These are phyloP conservation scores for Xylota segnis DNA, from an alignment of 2,888 invertebrate genomes.

Conservation along the genomic window DNA sequence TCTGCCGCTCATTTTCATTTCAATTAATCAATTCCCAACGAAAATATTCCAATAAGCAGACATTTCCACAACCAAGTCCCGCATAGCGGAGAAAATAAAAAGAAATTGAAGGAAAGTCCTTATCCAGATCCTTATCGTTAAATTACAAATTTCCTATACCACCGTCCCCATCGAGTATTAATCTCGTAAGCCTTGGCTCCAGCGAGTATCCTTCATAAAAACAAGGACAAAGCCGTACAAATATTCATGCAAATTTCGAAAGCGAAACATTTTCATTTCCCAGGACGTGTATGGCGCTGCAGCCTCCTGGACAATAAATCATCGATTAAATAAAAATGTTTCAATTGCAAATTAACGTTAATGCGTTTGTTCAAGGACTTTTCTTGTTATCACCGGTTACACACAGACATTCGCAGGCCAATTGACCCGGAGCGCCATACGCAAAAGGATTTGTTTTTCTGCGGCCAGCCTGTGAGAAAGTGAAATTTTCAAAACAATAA, in stretches of 20 bases:
- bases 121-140: constrained; percentile 8
- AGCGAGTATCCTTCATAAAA: constrained; percentile 14
- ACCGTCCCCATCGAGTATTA: constrained; percentile 33
- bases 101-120: constrained; percentile 14
- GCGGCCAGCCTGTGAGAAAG: constrained; percentile 45
- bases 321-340: constrained; percentile 40
- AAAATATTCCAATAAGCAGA: constrained; percentile 38
- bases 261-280: neutral
- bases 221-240: neutral
- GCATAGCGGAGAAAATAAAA: neutral
- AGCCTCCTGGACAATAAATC: constrained; percentile 34
- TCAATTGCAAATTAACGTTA: constrained; percentile 21
- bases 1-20: neutral
- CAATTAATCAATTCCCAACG: constrained; percentile 47
- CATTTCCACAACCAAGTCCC: constrained; percentile 1
- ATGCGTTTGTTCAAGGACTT: constrained; percentile 50
- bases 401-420: neutral
- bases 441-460: constrained; percentile 1
- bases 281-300: constrained; percentile 10
- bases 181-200: constrained; percentile 6
- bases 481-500: constrained; percentile 72
- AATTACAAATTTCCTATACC: constrained; percentile 13
- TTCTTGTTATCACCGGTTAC: neutral
- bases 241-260: constrained; percentile 28
- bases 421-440: constrained; percentile 12